Evolutionary conservation across 2,113 vertebrate genomes (phyloP).

Genomic region (Paracanthobrama guichenoti): DNA sequence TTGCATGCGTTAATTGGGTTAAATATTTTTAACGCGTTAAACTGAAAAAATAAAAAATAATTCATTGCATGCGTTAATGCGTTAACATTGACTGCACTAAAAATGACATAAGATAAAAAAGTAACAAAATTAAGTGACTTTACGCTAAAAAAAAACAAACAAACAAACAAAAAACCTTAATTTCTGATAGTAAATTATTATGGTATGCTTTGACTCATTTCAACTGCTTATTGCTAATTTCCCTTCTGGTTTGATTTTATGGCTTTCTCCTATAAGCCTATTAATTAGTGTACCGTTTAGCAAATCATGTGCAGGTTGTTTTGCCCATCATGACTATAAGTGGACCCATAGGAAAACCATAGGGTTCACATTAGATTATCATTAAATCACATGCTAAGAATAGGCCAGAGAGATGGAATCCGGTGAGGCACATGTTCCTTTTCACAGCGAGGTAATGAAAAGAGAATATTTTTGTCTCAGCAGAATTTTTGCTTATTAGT

Average conservation of each 20-base stretch:
- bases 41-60: no score
- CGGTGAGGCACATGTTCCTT: background rate
- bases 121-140: no score
- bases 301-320: background rate
- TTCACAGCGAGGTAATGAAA: background rate
- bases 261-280: background rate
- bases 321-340: background rate
- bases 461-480: background rate
- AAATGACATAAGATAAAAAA: no score
- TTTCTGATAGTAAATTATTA: background rate
- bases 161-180: no score
- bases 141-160: no score
- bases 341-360: slow-evolving; percentile 2
- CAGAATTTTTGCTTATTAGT: background rate
- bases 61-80: no score
- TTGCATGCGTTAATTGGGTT: no score
- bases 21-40: no score
- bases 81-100: no score
- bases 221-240: background rate
- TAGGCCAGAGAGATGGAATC: background rate
- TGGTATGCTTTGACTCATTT: background rate
- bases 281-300: slow-evolving; percentile 1
- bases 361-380: background rate
- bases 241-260: background rate
- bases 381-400: background rate